Evolutionary conservation across 2,113 vertebrate genomes (phyloP).

Genomic region (Datnioides undecimradiatus): DNA sequence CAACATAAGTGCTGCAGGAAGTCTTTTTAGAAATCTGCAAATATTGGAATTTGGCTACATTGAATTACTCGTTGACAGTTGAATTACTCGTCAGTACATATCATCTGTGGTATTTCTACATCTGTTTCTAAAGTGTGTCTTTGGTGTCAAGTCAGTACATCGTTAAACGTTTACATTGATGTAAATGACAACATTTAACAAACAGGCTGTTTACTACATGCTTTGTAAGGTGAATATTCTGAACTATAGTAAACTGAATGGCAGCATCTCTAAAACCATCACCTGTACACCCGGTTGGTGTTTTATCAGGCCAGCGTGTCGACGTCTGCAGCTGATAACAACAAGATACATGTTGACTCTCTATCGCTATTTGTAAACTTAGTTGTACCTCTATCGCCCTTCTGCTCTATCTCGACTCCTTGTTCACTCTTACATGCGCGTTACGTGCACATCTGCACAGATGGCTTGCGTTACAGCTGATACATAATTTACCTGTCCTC

Average conservation of each 20-base stretch:
- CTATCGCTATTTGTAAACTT: slow-evolving; percentile 53
- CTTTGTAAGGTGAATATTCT: slow-evolving; percentile 37
- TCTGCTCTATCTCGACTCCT: neutral
- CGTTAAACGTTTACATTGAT: too few relatives aligned
- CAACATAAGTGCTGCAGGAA: neutral
- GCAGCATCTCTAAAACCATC: slow-evolving; percentile 41
- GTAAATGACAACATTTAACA: neutral
- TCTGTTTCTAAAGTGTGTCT: neutral
- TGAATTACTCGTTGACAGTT: too few relatives aligned
- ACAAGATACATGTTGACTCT: slow-evolving; percentile 50
- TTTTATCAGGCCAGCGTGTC: slow-evolving; percentile 49
- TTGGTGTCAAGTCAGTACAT: neutral
- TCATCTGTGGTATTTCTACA: neutral
- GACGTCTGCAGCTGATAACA: slow-evolving; percentile 62
- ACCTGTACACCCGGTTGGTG: neutral
- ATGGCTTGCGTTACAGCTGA: neutral
- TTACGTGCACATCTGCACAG: slow-evolving; percentile 16
- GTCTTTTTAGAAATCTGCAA: neutral
- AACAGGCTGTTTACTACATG: neutral
- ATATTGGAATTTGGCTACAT: slow-evolving; percentile 3
- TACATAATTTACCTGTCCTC: slow-evolving; percentile 16
- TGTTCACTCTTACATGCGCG: neutral
- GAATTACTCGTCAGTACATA: too few relatives aligned
- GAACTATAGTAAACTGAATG: slow-evolving; percentile 7
- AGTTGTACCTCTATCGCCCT: neutral